Base-by-base conservation (phyloP, 2,113 vertebrate genomes). In the Siniperca chuatsi region DNA sequence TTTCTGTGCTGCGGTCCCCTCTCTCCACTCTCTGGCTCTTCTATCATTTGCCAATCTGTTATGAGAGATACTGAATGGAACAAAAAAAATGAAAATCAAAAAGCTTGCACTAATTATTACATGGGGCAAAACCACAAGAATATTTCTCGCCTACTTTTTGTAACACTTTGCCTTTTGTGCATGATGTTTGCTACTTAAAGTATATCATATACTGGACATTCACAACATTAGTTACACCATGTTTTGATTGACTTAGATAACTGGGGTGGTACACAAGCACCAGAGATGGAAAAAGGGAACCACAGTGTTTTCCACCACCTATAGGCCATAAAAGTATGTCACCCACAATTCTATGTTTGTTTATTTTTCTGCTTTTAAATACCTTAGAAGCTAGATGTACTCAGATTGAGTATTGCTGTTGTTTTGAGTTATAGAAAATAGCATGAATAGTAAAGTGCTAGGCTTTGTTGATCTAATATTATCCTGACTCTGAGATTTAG, bases 211-310 rank as follows among this genome's bases (percentile, higher is more conserved):
- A n/a, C 37, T 61, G 29, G 12, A 58, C 25, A 65, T 75, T 54
- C 0, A 65, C 61, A 57, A 44, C 46, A 77, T 69, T 6, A 74
- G 65, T 58, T 61, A 18, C 44, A 33, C 54, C 15, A 29, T 83
- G 50, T 86, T 91, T 68, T 78, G n/a, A 74, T 81, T 48, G 77
- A 74, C 60, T 70, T 61, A 75, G 75, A 86, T 82, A 87, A 85
- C 64, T n/a, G 79, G 73, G 66, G 72, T 65, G 25, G 25, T 60
- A 61, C 73, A 44, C 60, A 72, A 75, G 73, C 70, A 85, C 52
- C 81, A 82, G 78, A 90, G 76, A 84, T 85, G 84, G 77, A 84
- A 79, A 91, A 80, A 57, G 72, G 79, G 78, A 82, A 58, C 85
- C 57, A 60, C 61, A 70, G 46, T 82, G 40, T 48, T 85, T 87